A percentile compares a stretch with the other conserved stretches of the same genome.
Conservation (phyloP, 2,888 invertebrate genomes). For the Teinopalpus imperialis region DNA sequence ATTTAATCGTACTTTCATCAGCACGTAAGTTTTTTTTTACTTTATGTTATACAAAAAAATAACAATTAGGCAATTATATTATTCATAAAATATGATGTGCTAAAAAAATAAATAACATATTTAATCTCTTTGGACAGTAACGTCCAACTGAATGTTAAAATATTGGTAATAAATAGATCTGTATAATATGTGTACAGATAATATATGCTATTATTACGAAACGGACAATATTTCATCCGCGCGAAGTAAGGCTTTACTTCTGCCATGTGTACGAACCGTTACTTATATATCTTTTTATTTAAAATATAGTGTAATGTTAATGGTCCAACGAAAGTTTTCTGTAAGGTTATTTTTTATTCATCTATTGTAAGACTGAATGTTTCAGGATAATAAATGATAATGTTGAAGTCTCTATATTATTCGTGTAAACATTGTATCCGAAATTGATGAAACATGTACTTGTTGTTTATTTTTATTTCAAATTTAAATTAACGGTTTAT, state of each 20-base stretch:
- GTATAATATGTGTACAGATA: slow-evolving; percentile 10
- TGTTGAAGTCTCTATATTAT: slow-evolving; percentile 33
- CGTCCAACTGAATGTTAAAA: too few relatives aligned
- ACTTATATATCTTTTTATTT: slow-evolving; percentile 20
- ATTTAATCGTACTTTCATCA: neutral
- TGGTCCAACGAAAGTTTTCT: slow-evolving; percentile 53
- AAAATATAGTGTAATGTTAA: slow-evolving; percentile 42
- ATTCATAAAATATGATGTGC: slow-evolving; percentile 9
- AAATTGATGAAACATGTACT: neutral
- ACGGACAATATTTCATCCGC: slow-evolving; percentile 20
- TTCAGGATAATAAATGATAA: slow-evolving; percentile 40
- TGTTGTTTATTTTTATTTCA: too few relatives aligned
- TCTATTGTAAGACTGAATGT: slow-evolving; percentile 65
- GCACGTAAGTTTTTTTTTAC: neutral
- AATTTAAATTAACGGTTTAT: too few relatives aligned
- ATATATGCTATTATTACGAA: slow-evolving; percentile 6
- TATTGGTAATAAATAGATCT: slow-evolving; percentile 10
- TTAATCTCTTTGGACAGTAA: slow-evolving; percentile 2
- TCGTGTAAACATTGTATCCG: slow-evolving; percentile 7
- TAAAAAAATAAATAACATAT: too few relatives aligned
- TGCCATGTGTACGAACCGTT: too few relatives aligned
- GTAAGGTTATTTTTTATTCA: slow-evolving; percentile 40
- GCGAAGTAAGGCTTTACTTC: neutral
- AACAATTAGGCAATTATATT: neutral
- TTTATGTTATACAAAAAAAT: too few relatives aligned